Percentiles rank a stretch among this genome's conserved stretches.
These are phyloP conservation scores for Pachyramphus minor DNA, from an alignment of 2,113 vertebrate genomes.

Conservation along the genomic window DNA sequence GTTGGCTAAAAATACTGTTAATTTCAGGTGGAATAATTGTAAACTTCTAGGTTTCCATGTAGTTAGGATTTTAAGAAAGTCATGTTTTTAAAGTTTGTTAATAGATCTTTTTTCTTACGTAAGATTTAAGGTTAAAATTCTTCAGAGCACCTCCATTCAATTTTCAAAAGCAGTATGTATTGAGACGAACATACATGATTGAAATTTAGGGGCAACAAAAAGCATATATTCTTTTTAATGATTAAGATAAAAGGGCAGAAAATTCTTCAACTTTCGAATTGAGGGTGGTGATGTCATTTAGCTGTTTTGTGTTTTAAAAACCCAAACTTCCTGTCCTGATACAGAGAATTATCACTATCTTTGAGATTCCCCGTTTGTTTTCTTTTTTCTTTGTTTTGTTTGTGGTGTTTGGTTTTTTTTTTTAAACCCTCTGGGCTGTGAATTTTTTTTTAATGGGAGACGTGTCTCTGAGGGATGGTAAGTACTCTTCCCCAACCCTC, in stretches of 20 bases:
- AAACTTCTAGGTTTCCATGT: background rate
- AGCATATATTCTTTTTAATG: background rate
- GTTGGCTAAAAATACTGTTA: background rate
- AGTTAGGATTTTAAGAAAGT: background rate
- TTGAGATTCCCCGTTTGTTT: background rate
- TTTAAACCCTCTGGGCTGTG: background rate
- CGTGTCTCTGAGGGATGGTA: background rate
- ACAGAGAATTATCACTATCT: background rate
- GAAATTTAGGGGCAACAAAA: background rate
- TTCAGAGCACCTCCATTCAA: background rate
- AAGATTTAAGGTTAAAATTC: background rate
- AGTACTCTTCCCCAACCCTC: background rate
- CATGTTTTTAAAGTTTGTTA: background rate
- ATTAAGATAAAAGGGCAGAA: background rate
- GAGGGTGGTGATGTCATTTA: background rate
- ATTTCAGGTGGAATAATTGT: background rate
- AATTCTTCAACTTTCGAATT: background rate
- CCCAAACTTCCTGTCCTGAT: background rate
- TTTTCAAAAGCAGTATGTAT: background rate
- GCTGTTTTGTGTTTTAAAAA: background rate
- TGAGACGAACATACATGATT: background rate
- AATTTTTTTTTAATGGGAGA: background rate
- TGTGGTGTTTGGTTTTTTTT: no score
- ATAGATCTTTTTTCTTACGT: background rate
- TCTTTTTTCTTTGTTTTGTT: no score